Conservation (phyloP, 1,140 invertebrate genomes). For the Helicoverpa armigera region DNA sequence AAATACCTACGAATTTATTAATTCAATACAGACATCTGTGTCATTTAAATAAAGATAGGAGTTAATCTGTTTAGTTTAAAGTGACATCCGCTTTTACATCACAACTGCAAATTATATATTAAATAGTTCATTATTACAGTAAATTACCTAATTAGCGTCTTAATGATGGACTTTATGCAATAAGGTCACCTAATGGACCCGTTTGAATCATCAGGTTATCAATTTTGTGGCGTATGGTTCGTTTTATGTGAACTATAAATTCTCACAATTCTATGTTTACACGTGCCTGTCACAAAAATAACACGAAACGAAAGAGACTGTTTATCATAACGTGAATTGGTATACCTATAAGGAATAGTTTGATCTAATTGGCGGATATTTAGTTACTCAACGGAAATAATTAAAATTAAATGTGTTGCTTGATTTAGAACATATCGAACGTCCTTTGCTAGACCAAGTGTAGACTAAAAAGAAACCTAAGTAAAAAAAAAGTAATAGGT, state of each 20-base stretch:
- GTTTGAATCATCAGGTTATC: conserved; percentile 16
- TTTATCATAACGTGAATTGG: too few species aligned
- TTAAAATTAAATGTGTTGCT: too few species aligned
- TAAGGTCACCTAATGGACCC: neutral
- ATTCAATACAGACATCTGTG: too few species aligned
- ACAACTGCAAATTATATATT: neutral
- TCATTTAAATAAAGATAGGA: too few species aligned
- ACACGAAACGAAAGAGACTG: too few species aligned
- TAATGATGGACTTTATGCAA: neutral
- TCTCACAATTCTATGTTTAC: neutral
- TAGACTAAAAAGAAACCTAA: neutral
- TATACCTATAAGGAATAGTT: too few species aligned
- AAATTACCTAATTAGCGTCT: conserved; percentile 8
- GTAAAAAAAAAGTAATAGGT: neutral
- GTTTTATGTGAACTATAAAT: neutral
- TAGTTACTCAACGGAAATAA: too few species aligned
- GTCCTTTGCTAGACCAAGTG: too few species aligned
- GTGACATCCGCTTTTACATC: neutral
- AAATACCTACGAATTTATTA: too few species aligned
- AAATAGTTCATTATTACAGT: neutral
- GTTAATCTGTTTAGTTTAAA: neutral
- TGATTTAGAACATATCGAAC: too few species aligned
- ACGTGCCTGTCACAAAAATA: neutral
- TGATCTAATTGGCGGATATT: too few species aligned
- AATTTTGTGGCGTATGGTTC: neutral